phyloP scores from a whole-genome alignment of 2,797 vertebrate species.

The Melopsittacus undulatus region DNA sequence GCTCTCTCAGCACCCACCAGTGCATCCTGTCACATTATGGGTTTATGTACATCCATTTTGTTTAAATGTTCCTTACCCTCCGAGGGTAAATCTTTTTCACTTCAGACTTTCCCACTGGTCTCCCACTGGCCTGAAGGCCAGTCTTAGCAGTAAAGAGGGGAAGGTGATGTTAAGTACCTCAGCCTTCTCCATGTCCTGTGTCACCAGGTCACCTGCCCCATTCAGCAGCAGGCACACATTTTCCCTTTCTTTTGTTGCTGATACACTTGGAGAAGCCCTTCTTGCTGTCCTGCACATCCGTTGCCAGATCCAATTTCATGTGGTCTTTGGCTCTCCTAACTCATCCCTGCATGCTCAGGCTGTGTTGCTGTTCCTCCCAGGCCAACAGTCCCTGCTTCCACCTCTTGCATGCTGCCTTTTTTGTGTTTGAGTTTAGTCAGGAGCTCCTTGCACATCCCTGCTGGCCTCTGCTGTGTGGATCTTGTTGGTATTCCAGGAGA shows the following conservation, averaged over 20 bases:
- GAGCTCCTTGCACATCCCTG: background rate
- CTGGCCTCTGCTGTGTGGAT: background rate
- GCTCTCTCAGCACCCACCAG: accelerated
- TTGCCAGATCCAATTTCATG: background rate
- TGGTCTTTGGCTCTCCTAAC: background rate
- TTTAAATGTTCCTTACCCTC: background rate
- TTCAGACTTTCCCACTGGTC: background rate
- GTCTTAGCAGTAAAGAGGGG: background rate
- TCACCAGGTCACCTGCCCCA: background rate
- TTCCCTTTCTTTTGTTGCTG: background rate
- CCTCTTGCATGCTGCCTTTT: background rate
- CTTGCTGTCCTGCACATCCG: background rate
- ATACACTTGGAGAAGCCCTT: background rate
- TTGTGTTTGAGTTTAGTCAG: background rate
- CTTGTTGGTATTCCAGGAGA: background rate
- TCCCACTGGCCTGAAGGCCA: background rate
- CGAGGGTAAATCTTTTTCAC: background rate
- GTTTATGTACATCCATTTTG: background rate
- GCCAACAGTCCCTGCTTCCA: background rate
- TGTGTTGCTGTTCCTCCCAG: background rate
- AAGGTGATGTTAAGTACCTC: background rate
- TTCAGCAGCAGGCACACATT: background rate
- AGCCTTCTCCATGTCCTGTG: background rate
- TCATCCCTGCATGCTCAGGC: background rate
- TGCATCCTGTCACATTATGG: background rate